phyloP scores from a whole-genome alignment of 2,113 vertebrate genomes.

The Plotosus lineatus region DNA sequence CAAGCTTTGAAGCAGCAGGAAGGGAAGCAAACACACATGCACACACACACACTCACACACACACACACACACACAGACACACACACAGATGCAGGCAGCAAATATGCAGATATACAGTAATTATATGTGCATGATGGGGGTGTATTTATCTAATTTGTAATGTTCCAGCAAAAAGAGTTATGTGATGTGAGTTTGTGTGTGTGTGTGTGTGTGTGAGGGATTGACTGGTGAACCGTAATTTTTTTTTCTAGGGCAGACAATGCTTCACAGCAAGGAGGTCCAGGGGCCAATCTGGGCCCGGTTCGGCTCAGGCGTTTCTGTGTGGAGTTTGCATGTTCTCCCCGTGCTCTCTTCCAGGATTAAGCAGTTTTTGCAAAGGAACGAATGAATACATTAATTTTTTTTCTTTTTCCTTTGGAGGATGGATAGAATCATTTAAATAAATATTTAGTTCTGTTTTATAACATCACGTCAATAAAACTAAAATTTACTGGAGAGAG shows the following conservation, averaged over 20 bases:
- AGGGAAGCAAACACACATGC: slow-evolving; percentile 9
- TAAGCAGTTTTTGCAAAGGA: no score
- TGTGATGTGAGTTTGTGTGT: not conserved
- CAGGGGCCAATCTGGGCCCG: no score
- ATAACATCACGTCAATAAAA: not conserved
- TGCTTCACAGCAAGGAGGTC: no score
- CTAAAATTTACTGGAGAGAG: not conserved
- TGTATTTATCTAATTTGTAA: not conserved
- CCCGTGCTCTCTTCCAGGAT: no score
- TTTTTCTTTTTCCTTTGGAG: no score
- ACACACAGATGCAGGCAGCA: slow-evolving; percentile 41
- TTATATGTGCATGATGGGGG: not conserved
- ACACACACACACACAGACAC: slow-evolving; percentile 46
- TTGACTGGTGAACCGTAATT: no score
- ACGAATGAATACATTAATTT: no score
- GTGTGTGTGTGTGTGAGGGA: no score
- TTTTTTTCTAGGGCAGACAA: no score
- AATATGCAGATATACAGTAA: not conserved
- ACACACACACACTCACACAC: slow-evolving; percentile 7
- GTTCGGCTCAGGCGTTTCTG: no score
- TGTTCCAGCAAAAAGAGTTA: not conserved
- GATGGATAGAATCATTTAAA: no score
- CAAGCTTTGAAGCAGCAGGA: slow-evolving; percentile 29
- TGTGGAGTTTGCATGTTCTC: no score
- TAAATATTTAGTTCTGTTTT: not conserved